phyloP scores from a whole-genome alignment of 2,113 vertebrate genomes.

The Ptilonorhynchus violaceus region DNA sequence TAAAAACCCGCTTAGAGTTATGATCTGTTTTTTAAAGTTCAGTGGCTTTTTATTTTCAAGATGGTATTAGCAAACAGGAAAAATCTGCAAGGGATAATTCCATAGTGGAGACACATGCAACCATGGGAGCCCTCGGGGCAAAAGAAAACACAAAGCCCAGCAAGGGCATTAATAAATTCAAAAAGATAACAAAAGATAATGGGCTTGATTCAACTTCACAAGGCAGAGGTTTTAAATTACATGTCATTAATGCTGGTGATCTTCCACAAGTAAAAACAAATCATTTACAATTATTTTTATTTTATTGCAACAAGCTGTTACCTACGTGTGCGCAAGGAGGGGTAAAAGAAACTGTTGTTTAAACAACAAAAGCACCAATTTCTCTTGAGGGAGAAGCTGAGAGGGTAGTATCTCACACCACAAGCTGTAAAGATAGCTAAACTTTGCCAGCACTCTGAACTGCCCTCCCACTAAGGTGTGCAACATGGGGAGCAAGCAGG shows the following conservation, averaged over 20 bases:
- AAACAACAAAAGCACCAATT: not conserved
- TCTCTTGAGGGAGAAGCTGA: not conserved
- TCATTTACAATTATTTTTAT: not conserved
- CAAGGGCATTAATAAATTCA: not conserved
- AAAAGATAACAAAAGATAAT: not conserved
- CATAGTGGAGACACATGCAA: not conserved
- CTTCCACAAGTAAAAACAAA: not conserved
- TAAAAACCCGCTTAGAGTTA: not conserved
- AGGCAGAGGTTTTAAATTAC: not conserved
- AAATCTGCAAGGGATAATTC: not conserved
- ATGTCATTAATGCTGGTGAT: not conserved
- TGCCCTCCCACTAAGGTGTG: fast-evolving
- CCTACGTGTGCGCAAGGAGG: not conserved
- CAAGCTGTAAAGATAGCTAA: not conserved
- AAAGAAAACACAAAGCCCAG: not conserved
- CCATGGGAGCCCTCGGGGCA: not conserved
- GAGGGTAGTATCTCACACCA: not conserved
- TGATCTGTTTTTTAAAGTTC: not conserved
- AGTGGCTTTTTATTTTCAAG: not conserved
- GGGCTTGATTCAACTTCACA: not conserved
- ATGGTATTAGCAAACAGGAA: not conserved
- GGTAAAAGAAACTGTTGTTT: not conserved
- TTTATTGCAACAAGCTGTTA: not conserved
- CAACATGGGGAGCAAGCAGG: not conserved
- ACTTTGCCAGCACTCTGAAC: not conserved